Percentiles rank a stretch among this genome's conserved stretches.
These are phyloP conservation scores for Thymallus thymallus DNA, from an alignment of 2,113 vertebrate species.

Conservation along the genomic window DNA sequence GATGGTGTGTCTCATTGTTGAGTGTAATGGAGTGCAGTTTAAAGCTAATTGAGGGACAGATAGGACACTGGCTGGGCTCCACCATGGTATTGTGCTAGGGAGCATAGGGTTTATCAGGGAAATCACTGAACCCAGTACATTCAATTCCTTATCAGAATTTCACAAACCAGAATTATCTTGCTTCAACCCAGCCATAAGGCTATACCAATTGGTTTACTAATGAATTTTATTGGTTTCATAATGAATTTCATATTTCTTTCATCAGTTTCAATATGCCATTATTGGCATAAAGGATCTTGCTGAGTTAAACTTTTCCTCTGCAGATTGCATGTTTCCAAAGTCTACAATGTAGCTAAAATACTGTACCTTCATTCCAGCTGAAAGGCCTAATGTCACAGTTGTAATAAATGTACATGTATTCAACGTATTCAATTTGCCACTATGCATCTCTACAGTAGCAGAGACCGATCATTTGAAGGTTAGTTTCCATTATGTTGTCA, in stretches of 20 bases:
- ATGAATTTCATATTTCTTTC: constrained; percentile 54
- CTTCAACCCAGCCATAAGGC: constrained; percentile 45
- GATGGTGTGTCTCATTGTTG: constrained; percentile 59
- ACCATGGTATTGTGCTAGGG: constrained; percentile 41
- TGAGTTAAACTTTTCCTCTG: background rate
- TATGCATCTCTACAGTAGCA: constrained; percentile 8
- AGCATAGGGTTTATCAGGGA: constrained; percentile 49
- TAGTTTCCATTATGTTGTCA: constrained; percentile 22
- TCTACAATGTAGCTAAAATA: background rate
- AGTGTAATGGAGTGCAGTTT: constrained; percentile 75
- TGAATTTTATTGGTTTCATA: constrained; percentile 21
- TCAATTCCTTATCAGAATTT: constrained; percentile 49
- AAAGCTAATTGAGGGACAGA: constrained; percentile 74
- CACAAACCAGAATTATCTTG: constrained; percentile 56
- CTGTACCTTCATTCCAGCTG: constrained; percentile 3
- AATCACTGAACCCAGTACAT: constrained; percentile 58
- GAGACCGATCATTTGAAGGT: constrained; percentile 9
- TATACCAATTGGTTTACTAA: constrained; percentile 56
- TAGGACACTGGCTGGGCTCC: constrained; percentile 51
- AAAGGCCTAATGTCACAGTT: constrained; percentile 8
- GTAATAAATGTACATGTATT: constrained; percentile 1
- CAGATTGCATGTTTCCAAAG: constrained; percentile 21
- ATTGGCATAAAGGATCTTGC: constrained; percentile 9
- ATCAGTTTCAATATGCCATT: constrained; percentile 39
- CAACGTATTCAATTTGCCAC: constrained; percentile 13